Base-by-base conservation (phyloP, 2,888 invertebrate genomes). In the Nomada ferruginata region DNA sequence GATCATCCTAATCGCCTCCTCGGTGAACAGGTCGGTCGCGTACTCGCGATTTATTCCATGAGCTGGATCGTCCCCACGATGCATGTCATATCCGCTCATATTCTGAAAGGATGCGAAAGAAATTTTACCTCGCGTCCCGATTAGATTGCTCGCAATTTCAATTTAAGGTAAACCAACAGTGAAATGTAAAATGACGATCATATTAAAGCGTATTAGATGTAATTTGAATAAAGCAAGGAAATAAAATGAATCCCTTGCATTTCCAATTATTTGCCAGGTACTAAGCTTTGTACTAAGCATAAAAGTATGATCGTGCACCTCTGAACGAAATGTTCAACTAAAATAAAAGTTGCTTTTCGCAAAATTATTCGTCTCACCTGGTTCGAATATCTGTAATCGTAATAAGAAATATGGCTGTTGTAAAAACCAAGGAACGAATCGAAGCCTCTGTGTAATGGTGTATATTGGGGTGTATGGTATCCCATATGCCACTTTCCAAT, bases 371-470 rank as follows among this genome's bases (percentile, higher is more conserved):
- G 0, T 52, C 66, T 64, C 53, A 88, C 88, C 83, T 88, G 81
- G 79, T 83, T 77, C 3, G 87, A 81, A 15, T 95, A 94, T 36
- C 94, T 95, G 84, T 96, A 96, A 87, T 97, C 96, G 90, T 96
- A 97, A 91, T 98, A 98, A 91, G 98, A 98, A 76, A 97, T 96
- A 85, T 95, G 96, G 7, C 97, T 98, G 77, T 97, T 96, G 95
- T 97, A 97, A 92, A 97, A 98, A 1, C 98, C 98, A 91, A 96
- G 97, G 92, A 98, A 97, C 11, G 95, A 95, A 89, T 97, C 96
- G 91, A 97, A 99, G 2, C 98, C 98, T 66, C 97, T 95, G 79
- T 94, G 94, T 0, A 95, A 95, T 0, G 98, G 98, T 7, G 97
- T 96, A 91, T 96, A 96, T 83, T 95, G 94, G 53, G 93, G 91